Percentiles rank a stretch among this genome's conserved stretches.
phyloP scores from a whole-genome alignment of 1,140 invertebrate genomes.

The Luehdorfia chinensis region DNA sequence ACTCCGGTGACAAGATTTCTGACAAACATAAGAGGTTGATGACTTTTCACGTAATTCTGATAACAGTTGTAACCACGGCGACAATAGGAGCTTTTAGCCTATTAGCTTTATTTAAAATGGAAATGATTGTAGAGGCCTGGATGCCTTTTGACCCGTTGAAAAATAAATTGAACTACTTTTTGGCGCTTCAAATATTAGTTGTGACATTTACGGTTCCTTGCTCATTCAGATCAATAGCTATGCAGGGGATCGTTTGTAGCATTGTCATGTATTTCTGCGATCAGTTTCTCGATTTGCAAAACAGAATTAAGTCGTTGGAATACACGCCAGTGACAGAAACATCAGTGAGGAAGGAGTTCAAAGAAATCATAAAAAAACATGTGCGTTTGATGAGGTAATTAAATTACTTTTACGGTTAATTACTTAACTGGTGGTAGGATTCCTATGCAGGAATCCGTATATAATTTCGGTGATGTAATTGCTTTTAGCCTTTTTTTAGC shows the following conservation, averaged over 20 bases:
- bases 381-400: constrained; percentile 52
- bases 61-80: constrained; percentile 30
- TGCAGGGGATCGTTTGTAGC: constrained; percentile 55
- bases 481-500: no score
- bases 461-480: no score
- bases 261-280: constrained; percentile 63
- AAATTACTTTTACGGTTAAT: no score
- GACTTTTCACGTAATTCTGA: constrained; percentile 34
- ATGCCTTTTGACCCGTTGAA: constrained; percentile 54
- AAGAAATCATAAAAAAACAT: constrained; percentile 51
- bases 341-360: constrained; percentile 38
- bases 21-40: constrained; percentile 39
- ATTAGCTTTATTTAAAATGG: constrained; percentile 38
- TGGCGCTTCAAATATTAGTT: constrained; percentile 40
- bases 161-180: constrained; percentile 35
- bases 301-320: constrained; percentile 33
- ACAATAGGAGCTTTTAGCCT: constrained; percentile 35
- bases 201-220: constrained; percentile 36
- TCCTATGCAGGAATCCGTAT: no score
- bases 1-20: constrained; percentile 46
- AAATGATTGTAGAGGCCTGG: constrained; percentile 53
- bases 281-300: constrained; percentile 49
- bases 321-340: constrained; percentile 32
- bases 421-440: no score
- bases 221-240: constrained; percentile 44